phyloP scores from a whole-genome alignment of 2,888 invertebrate species.

The Dugesia japonica region DNA sequence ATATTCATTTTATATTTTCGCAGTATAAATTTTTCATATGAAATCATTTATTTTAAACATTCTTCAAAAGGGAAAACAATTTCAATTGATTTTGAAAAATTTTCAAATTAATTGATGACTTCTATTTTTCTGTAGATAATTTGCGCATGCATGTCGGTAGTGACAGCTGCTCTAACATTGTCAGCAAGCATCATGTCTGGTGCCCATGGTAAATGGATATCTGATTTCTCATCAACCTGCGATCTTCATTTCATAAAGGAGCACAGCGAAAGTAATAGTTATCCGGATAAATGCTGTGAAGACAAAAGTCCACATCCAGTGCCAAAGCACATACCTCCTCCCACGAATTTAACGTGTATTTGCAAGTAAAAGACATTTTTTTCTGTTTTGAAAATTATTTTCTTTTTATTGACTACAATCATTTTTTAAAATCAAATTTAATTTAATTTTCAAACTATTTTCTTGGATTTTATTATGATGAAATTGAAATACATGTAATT shows the following conservation, averaged over 20 bases:
- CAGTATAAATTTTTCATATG: no score
- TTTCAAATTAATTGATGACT: no score
- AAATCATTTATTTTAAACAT: no score
- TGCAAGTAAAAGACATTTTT: not conserved
- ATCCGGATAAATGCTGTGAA: slow-evolving; percentile 1
- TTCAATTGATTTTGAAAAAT: no score
- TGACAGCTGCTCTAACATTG: not conserved
- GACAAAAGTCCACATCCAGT: not conserved
- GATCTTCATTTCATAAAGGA: not conserved
- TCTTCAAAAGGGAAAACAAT: no score
- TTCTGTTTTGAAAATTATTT: not conserved
- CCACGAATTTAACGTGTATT: not conserved
- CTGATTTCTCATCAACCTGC: slow-evolving; percentile 8
- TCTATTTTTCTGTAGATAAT: not conserved
- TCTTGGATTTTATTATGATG: no score
- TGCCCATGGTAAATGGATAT: not conserved
- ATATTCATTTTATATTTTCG: no score
- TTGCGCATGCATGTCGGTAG: not conserved
- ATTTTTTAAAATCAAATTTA: no score
- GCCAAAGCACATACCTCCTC: not conserved
- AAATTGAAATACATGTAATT: no score
- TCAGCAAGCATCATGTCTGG: slow-evolving; percentile 15
- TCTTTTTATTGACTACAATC: no score
- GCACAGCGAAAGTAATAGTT: not conserved
- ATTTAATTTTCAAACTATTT: no score